Conservation (phyloP, 1,140 invertebrate genomes). For the Lasaia peninsularis region DNA sequence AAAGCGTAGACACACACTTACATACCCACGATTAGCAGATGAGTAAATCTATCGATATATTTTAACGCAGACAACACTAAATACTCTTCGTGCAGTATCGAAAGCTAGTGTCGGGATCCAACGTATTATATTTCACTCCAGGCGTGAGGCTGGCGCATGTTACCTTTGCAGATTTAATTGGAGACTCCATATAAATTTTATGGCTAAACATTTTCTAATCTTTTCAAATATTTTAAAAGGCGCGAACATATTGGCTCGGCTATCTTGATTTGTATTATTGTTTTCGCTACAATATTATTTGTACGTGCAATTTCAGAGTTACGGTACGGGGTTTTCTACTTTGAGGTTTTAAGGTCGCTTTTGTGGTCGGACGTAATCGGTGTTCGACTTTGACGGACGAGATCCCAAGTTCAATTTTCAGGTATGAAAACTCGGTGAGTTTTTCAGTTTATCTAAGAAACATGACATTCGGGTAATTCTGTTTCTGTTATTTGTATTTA, state of each 20-base stretch:
- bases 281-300: not conserved
- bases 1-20: too few species aligned
- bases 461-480: too few species aligned
- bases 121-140: slow-evolving; percentile 55
- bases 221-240: slow-evolving; percentile 23
- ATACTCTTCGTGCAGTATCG: slow-evolving; percentile 36
- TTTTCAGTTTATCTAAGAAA: too few species aligned
- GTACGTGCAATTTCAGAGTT: too few species aligned
- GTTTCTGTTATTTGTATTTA: too few species aligned
- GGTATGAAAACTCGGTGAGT: too few species aligned
- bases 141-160: slow-evolving; percentile 53
- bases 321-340: not conserved
- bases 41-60: slow-evolving; percentile 21
- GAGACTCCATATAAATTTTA: slow-evolving; percentile 32
- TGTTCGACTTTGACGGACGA: too few species aligned
- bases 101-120: slow-evolving; percentile 25
- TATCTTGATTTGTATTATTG: slow-evolving; percentile 2
- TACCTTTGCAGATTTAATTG: slow-evolving; percentile 45
- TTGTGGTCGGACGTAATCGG: too few species aligned
- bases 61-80: slow-evolving; percentile 21
- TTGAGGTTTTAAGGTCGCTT: too few species aligned
- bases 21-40: too few species aligned
- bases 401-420: too few species aligned
- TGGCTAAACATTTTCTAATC: slow-evolving; percentile 20
- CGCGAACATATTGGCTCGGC: slow-evolving; percentile 13